Conservation (phyloP, 2,888 invertebrate genomes). For the Aphelenchoides bicaudatus region DNA sequence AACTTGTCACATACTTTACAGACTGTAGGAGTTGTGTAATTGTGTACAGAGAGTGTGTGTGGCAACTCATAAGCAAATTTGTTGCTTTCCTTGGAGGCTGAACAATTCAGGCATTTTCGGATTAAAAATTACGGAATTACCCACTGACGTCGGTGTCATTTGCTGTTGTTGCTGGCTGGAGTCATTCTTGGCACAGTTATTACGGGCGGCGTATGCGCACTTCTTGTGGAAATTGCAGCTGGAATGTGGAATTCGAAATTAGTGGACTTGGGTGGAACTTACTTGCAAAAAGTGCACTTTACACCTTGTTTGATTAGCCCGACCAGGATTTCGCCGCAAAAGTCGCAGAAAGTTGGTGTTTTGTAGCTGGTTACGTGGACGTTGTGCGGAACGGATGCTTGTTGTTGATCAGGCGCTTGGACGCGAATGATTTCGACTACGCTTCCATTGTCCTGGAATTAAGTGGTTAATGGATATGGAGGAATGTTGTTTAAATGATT, state of each 20-base stretch:
- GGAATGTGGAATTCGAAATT: conserved; percentile 13
- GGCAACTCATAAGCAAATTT: conserved; percentile 42
- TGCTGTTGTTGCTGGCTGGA: conserved; percentile 8
- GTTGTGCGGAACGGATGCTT: conserved; percentile 45
- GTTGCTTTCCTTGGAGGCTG: conserved; percentile 16
- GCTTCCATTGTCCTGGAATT: conserved; percentile 45
- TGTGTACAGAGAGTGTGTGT: conserved; percentile 59
- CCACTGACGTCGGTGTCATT: conserved; percentile 22
- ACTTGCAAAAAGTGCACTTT: conserved; percentile 56
- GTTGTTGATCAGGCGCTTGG: conserved; percentile 36
- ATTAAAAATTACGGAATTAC: background rate
- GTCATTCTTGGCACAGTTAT: conserved; percentile 49
- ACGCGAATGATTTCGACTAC: conserved; percentile 55
- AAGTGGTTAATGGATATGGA: background rate
- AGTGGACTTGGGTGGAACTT: conserved; percentile 16
- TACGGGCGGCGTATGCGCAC: conserved; percentile 55
- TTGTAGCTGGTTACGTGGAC: conserved; percentile 46
- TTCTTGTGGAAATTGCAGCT: conserved; percentile 59
- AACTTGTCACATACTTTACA: conserved; percentile 60
- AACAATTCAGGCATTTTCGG: background rate
- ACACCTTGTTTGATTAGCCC: conserved; percentile 58
- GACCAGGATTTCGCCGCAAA: conserved; percentile 60
- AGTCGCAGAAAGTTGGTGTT: conserved; percentile 61
- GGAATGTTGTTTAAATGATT: background rate
- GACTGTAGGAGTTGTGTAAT: conserved; percentile 60